Percentiles rank a stretch among this genome's conserved stretches.
These are phyloP conservation scores for Poecilia velifera DNA, from an alignment of 2,797 vertebrate genomes.

Conservation along the genomic window DNA sequence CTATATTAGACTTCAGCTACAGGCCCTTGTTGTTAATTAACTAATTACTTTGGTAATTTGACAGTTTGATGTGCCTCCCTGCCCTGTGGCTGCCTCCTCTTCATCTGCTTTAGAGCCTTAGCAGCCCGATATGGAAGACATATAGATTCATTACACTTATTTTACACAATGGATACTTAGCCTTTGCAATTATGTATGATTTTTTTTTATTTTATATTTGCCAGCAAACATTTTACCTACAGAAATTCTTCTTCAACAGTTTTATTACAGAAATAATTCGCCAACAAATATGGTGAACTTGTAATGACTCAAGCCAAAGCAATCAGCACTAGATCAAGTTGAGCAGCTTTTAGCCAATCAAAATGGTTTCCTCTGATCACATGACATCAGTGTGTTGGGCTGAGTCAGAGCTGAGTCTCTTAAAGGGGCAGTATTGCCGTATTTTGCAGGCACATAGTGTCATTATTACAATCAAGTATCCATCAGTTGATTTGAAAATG, in stretches of 20 bases:
- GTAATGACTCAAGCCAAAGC: neutral
- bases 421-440: neutral
- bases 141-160: neutral
- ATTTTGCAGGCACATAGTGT: neutral
- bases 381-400: neutral
- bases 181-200: neutral
- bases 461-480: neutral
- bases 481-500: neutral
- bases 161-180: neutral
- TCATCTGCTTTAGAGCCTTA: constrained; percentile 31
- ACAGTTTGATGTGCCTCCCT: constrained; percentile 56
- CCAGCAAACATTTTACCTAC: neutral
- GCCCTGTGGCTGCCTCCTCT: constrained; percentile 15
- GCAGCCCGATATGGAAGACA: constrained; percentile 6
- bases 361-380: neutral
- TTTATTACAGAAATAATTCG: neutral
- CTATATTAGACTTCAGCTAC: constrained; percentile 56
- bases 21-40: constrained; percentile 78
- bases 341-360: neutral
- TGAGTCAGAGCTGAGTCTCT: neutral
- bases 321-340: neutral
- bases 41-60: constrained; percentile 83
- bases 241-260: neutral
- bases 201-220: neutral
- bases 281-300: neutral